A percentile compares a stretch with the other conserved stretches of the same genome.
These are phyloP conservation scores for Platyrinchus mystaceus DNA, from an alignment of 2,797 vertebrate species.

Conservation along the genomic window DNA sequence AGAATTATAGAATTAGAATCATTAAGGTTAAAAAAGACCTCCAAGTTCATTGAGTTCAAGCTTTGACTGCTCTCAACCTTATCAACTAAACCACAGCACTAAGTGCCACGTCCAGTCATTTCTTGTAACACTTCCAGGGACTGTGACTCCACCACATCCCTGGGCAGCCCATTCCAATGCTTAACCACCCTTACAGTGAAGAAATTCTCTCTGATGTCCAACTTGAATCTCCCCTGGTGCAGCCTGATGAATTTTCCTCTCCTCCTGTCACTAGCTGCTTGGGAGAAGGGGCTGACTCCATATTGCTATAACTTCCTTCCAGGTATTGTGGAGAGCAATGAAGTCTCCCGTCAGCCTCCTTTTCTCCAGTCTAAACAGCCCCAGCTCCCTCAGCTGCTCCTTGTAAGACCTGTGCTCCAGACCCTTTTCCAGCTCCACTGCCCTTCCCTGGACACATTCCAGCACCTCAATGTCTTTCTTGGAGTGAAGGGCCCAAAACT, in stretches of 20 bases:
- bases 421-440: neutral
- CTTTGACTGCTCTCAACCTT: neutral
- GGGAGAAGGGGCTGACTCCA: accelerated
- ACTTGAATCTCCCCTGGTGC: neutral
- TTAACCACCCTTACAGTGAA: neutral
- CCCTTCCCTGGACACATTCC: neutral
- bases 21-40: neutral
- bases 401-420: neutral
- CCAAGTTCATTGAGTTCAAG: neutral
- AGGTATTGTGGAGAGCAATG: accelerated
- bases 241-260: neutral
- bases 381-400: neutral
- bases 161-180: neutral
- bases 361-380: neutral
- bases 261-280: neutral
- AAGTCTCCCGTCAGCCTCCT: neutral
- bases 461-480: neutral
- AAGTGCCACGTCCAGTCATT: neutral
- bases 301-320: neutral
- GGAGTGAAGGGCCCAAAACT: neutral
- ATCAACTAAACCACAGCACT: neutral
- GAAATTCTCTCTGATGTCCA: neutral
- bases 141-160: neutral
- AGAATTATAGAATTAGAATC: neutral
- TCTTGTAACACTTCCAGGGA: neutral